Evolutionary conservation across 2,113 vertebrate genomes (phyloP).

Genomic region (Synchiropus splendidus): DNA sequence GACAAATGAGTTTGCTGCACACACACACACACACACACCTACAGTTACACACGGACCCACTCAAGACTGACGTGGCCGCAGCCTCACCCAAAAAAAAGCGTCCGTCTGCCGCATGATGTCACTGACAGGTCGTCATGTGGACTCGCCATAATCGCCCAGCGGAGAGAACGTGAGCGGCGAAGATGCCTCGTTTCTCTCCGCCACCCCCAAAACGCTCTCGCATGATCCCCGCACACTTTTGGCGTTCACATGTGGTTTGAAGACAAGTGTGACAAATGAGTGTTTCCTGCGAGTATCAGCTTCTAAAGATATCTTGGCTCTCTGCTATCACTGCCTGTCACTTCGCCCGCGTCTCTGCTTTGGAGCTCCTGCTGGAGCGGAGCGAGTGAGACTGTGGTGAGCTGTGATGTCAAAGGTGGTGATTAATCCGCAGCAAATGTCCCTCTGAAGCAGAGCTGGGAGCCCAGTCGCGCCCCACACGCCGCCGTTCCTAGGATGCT

Average conservation of each 20-base stretch:
- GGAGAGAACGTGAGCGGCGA: conserved; percentile 30
- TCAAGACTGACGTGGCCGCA: conserved; percentile 34
- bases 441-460: no score
- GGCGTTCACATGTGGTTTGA: conserved; percentile 38
- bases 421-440: no score
- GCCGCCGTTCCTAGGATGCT: no score
- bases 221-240: conserved; percentile 27
- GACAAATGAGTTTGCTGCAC: neutral
- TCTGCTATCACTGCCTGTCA: conserved; percentile 17
- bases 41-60: conserved; percentile 13
- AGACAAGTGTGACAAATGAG: conserved; percentile 61
- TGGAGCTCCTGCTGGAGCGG: conserved; percentile 35
- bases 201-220: conserved; percentile 32
- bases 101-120: conserved; percentile 45
- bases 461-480: no score
- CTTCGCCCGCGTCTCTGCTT: conserved; percentile 23
- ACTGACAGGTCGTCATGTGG: conserved; percentile 49
- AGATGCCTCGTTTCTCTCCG: conserved; percentile 20
- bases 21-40: conserved; percentile 18
- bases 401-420: no score
- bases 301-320: conserved; percentile 47
- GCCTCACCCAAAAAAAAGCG: conserved; percentile 31
- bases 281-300: conserved; percentile 51
- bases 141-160: conserved; percentile 47
- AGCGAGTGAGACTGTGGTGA: conserved; percentile 2